These are phyloP conservation scores for Zingel zingel DNA, from an alignment of 2,113 vertebrate species.

Conservation along the genomic window DNA sequence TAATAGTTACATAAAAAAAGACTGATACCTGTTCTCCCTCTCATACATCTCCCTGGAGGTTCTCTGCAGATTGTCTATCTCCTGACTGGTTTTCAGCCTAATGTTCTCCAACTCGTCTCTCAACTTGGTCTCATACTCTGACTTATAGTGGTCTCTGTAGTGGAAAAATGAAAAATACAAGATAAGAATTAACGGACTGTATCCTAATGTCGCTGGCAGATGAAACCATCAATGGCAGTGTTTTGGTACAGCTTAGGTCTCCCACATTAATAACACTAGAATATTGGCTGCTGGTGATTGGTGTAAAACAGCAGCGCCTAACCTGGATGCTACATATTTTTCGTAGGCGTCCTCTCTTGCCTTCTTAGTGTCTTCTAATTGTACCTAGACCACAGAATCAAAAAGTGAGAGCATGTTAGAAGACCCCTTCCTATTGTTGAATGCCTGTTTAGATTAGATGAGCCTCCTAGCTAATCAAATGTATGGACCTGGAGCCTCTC, in stretches of 20 bases:
- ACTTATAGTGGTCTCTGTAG: constrained; percentile 94
- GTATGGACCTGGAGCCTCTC: constrained; percentile 88
- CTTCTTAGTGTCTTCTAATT: constrained; percentile 94
- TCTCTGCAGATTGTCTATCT: constrained; percentile 93
- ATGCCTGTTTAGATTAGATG: not conserved
- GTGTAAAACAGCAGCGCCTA: constrained; percentile 22
- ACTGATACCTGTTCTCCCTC: constrained; percentile 93
- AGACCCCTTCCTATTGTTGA: not conserved
- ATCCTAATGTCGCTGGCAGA: not conserved
- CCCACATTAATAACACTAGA: not conserved
- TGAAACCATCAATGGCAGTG: not conserved
- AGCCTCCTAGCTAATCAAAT: not conserved
- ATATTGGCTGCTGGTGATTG: not conserved
- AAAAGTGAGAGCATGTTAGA: constrained; percentile 1
- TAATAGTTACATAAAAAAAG: not conserved
- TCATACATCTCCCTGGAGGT: constrained; percentile 97
- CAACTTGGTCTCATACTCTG: constrained; percentile 94
- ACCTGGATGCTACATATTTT: constrained; percentile 96
- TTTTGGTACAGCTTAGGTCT: not conserved
- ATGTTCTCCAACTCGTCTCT: constrained; percentile 94
- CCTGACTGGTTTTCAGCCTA: constrained; percentile 91
- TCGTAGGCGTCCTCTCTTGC: constrained; percentile 95
- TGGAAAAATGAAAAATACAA: constrained; percentile 24
- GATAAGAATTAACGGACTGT: not conserved
- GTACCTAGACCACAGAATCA: constrained; percentile 74